Conservation (phyloP, 2,888 invertebrate genomes). For the Autographa gamma region DNA sequence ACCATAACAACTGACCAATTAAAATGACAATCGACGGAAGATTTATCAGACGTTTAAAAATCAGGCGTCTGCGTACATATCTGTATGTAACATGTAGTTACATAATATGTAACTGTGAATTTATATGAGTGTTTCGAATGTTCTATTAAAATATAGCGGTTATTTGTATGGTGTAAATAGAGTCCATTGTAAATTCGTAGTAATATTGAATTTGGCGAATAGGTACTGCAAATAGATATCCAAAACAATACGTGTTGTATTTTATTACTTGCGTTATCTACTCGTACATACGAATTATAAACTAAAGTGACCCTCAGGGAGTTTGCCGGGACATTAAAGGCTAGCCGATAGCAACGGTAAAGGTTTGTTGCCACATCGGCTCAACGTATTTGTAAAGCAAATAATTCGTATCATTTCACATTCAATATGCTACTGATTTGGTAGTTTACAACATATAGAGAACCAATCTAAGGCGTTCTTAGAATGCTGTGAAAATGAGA, state of each 20-base stretch:
- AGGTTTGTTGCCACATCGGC: neutral
- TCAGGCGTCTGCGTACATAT: neutral
- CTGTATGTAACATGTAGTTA: neutral
- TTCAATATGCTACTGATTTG: neutral
- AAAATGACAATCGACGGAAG: conserved; percentile 3
- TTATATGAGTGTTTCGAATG: neutral
- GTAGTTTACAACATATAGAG: neutral
- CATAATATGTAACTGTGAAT: neutral
- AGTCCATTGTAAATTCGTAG: neutral
- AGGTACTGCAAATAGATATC: neutral
- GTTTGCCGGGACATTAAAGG: neutral
- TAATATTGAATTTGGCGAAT: neutral
- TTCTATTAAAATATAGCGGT: neutral
- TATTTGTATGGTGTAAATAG: neutral
- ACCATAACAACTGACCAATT: conserved; percentile 1
- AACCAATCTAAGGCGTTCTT: neutral
- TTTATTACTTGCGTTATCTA: conserved; percentile 7
- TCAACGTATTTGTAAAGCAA: neutral
- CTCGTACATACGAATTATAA: conserved; percentile 5
- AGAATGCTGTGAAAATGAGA: no score
- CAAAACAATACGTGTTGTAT: conserved; percentile 7
- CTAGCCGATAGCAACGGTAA: conserved; percentile 2
- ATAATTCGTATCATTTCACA: neutral
- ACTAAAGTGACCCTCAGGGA: conserved; percentile 5
- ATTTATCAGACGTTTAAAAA: conserved; percentile 2